Conservation (phyloP, 2,797 vertebrate species). For the Phrynocephalus vlangalii region DNA sequence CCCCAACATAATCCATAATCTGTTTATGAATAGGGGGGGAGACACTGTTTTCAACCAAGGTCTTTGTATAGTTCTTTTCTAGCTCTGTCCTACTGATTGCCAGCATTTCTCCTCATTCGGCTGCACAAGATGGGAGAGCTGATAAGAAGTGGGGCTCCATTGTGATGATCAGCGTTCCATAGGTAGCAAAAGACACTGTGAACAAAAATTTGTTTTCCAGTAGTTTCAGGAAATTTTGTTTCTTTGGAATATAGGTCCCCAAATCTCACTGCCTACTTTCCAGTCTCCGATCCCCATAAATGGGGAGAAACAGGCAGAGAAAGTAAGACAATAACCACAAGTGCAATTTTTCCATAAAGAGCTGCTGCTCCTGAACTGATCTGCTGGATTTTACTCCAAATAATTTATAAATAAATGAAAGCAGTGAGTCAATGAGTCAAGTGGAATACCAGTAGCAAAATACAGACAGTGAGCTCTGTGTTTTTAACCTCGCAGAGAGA, state of each 20-base stretch:
- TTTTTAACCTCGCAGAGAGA: neutral
- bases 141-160: neutral
- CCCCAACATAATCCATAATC: neutral
- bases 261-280: too few species aligned
- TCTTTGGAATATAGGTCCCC: too few species aligned
- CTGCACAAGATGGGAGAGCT: neutral
- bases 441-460: neutral
- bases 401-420: slow-evolving; percentile 2
- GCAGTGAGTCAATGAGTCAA: neutral
- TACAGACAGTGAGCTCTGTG: slow-evolving; percentile 26
- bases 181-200: neutral
- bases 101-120: neutral
- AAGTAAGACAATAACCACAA: too few species aligned
- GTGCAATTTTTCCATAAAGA: too few species aligned
- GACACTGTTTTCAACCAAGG: slow-evolving; percentile 6
- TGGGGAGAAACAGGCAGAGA: too few species aligned
- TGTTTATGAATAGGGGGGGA: neutral
- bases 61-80: neutral
- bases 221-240: neutral
- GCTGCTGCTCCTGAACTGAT: neutral
- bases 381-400: neutral
- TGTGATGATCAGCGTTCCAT: neutral
- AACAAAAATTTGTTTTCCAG: neutral
- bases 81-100: neutral
- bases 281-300: too few species aligned